phyloP scores from a whole-genome alignment of 2,888 invertebrate species.

The Rotaria macrura region DNA sequence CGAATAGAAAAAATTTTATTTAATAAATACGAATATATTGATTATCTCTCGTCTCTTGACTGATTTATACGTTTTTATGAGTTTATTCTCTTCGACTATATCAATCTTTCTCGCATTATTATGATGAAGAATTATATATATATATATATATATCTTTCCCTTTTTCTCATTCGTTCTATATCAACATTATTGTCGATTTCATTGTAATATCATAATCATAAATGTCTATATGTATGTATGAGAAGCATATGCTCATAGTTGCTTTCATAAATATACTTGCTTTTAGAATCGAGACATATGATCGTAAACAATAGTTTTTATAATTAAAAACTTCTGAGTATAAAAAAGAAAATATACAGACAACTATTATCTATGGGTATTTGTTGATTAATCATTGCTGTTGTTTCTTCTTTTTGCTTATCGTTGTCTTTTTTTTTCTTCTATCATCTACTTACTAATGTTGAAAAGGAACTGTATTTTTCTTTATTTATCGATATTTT shows the following conservation, averaged over 20 bases:
- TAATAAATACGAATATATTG: not conserved
- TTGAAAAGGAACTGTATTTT: not conserved
- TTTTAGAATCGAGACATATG: not conserved
- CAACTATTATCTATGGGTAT: not conserved
- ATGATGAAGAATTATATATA: not conserved
- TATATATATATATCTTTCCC: not conserved
- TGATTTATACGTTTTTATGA: constrained; percentile 7
- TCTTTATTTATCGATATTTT: not conserved
- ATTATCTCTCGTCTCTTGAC: not conserved
- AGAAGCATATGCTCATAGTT: not conserved
- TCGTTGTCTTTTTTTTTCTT: not conserved
- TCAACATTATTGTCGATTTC: not conserved
- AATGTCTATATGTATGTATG: not conserved
- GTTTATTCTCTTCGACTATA: not conserved
- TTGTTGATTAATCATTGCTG: constrained; percentile 2
- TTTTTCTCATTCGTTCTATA: not conserved
- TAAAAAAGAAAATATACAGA: not conserved
- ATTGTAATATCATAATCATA: not conserved
- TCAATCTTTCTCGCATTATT: not conserved
- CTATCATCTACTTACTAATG: too few species aligned
- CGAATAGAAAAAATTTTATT: not conserved
- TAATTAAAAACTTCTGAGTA: not conserved
- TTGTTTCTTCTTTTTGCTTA: not conserved
- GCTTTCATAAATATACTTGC: not conserved
- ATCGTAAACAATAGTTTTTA: not conserved